A percentile compares a stretch with the other conserved stretches of the same genome.
Conservation (phyloP, 2,113 vertebrate genomes). For the Syrmaticus mikado region DNA sequence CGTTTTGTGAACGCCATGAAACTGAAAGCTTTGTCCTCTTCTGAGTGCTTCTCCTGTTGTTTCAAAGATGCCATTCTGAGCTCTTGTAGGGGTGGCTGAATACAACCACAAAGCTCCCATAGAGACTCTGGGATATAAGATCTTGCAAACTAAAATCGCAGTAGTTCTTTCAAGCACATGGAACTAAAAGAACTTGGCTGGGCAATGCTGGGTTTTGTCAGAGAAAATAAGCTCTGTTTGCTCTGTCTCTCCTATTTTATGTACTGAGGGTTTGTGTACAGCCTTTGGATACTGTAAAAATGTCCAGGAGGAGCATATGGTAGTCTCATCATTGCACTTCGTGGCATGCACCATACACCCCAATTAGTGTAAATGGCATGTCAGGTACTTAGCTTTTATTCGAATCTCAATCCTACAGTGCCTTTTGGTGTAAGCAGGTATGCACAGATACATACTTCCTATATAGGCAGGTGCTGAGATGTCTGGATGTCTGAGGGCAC, state of each 20-base stretch:
- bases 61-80: background rate
- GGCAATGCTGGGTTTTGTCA: background rate
- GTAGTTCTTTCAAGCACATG: background rate
- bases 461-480: background rate
- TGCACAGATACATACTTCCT: rapidly evolving
- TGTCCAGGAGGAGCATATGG: background rate
- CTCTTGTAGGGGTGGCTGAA: background rate
- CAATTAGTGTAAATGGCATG: background rate
- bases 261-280: background rate
- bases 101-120: background rate
- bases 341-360: background rate
- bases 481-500: background rate
- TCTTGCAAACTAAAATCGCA: background rate
- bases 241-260: background rate
- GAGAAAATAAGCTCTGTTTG: slow-evolving; percentile 6
- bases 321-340: background rate
- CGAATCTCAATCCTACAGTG: background rate
- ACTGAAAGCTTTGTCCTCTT: background rate
- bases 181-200: background rate
- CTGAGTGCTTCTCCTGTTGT: background rate
- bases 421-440: background rate
- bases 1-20: background rate
- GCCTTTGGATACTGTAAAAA: background rate
- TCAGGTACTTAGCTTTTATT: background rate
- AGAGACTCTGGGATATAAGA: background rate